Base-by-base conservation (phyloP, 2,113 vertebrate species). In the human region DNA sequence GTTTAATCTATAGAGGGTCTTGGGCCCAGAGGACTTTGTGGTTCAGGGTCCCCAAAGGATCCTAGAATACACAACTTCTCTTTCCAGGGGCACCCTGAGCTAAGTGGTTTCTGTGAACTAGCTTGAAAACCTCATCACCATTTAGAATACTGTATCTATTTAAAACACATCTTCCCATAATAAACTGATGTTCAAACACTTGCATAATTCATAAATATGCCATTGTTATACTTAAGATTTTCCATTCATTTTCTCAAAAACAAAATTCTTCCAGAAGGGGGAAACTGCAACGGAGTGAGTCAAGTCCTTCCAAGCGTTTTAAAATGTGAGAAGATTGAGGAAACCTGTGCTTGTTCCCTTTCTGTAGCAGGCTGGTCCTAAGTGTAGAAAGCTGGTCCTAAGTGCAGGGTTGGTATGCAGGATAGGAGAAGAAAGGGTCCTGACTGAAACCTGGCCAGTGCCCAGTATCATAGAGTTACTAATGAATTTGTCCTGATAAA, bases 221-320 rank as follows among this genome's bases (percentile, higher is more conserved):
- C 80, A 88, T 4, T 50, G 35, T 52, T 79, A 94, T 57, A 76
- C 45, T 92, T 94, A 88, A 94, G 50, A 91, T 52, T 79, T 59
- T 90, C 68, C 70, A 94, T 81, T 95, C 35, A 73, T 90, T 97
- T 80, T 87, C 76, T 90, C 70, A 92, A 97, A 23, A 87, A 97
- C 17, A 87, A 94, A 92, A 95, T 59, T 70, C 52, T 83, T 95
- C 75, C 90, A 88, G 50, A 84, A 94, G 73, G 43, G 17, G 52
- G 68, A 90, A 78, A 14, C 8, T 90, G 32, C 20, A 90, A 48
- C 7, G 18, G 43, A 75, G 32, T 80, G 38, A 73, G 40, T 92
- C 52, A 94, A 93, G 57, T 59, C n/a, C 70, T 90, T 20, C 82
- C n/a, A 94, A 82, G 52, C 16, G 11, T 89, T 68, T 61, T 64